Percentiles rank a stretch among this genome's conserved stretches.
Evolutionary conservation across 1,140 invertebrate species (phyloP).

Genomic region (Leguminivora glycinivorella): DNA sequence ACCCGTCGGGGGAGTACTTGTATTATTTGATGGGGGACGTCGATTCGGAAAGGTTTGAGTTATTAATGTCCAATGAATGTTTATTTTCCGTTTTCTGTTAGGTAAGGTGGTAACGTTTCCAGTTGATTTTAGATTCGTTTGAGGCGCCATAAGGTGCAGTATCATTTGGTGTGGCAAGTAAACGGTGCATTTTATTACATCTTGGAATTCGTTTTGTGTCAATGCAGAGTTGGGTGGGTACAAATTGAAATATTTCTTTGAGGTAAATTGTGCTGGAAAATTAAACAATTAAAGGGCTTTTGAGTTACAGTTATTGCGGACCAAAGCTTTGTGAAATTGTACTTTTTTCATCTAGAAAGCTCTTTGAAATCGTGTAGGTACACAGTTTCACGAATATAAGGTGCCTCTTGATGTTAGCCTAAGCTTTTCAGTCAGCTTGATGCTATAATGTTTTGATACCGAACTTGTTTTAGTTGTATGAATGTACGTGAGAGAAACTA

Average conservation of each 20-base stretch:
- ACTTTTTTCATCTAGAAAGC: background rate
- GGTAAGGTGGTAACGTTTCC: background rate
- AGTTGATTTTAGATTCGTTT: background rate
- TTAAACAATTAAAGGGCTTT: background rate
- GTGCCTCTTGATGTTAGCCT: too few species aligned
- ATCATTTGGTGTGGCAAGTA: background rate
- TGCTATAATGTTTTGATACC: too few species aligned
- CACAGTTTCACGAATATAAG: too few species aligned
- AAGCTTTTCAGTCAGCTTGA: too few species aligned
- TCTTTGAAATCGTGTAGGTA: too few species aligned
- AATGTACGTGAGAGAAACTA: background rate
- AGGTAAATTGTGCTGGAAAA: background rate
- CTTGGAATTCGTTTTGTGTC: slow-evolving; percentile 10
- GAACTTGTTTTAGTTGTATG: background rate
- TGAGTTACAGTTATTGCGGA: background rate
- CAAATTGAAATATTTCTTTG: slow-evolving; percentile 12
- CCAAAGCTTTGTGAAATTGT: background rate
- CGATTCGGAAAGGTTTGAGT: slow-evolving; percentile 28
- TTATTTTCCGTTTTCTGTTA: slow-evolving; percentile 22
- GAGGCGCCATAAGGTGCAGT: background rate
- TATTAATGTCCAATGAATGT: slow-evolving; percentile 29
- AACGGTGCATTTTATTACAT: slow-evolving; percentile 1
- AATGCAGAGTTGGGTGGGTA: background rate
- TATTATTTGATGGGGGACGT: slow-evolving; percentile 26
- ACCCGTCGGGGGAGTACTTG: slow-evolving; percentile 1